phyloP scores from a whole-genome alignment of 2,113 vertebrate species.

The Peromyscus californicus region DNA sequence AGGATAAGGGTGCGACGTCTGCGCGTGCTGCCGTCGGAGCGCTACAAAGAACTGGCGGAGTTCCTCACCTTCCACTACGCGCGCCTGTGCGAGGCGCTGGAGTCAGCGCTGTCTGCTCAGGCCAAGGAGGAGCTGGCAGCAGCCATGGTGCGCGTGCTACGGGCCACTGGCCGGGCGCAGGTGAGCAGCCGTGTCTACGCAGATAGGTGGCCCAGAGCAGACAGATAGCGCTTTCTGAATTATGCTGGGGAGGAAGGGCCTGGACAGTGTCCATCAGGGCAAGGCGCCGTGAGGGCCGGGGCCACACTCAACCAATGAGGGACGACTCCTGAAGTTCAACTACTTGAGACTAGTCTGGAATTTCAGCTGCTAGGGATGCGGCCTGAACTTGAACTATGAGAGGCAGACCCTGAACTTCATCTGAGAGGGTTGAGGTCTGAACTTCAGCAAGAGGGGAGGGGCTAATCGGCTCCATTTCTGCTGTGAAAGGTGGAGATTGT shows the following conservation, averaged over 20 bases:
- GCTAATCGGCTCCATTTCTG: not conserved
- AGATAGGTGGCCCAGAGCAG: not conserved
- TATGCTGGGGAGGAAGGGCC: too few relatives aligned
- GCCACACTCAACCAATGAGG: not conserved
- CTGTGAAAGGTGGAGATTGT: not conserved
- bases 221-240: not conserved
- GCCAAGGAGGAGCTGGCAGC: slow-evolving; percentile 96
- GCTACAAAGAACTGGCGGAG: slow-evolving; percentile 97
- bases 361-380: too few relatives aligned
- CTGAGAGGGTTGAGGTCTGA: not conserved
- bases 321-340: not conserved
- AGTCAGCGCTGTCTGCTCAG: slow-evolving; percentile 91
- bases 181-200: slow-evolving; percentile 78
- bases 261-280: too few relatives aligned
- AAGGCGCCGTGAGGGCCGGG: not conserved
- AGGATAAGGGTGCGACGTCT: slow-evolving; percentile 92
- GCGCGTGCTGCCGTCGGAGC: slow-evolving; percentile 93
- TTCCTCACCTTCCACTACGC: slow-evolving; percentile 94
- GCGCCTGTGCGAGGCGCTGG: slow-evolving; percentile 91
- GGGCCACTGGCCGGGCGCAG: slow-evolving; percentile 96
- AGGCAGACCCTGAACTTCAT: not conserved
- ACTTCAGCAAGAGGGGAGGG: too few relatives aligned
- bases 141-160: slow-evolving; percentile 93
- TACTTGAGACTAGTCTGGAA: not conserved
- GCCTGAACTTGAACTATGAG: not conserved